Conservation (phyloP, 2,113 vertebrate species). For the Rhizomys pruinosus region DNA sequence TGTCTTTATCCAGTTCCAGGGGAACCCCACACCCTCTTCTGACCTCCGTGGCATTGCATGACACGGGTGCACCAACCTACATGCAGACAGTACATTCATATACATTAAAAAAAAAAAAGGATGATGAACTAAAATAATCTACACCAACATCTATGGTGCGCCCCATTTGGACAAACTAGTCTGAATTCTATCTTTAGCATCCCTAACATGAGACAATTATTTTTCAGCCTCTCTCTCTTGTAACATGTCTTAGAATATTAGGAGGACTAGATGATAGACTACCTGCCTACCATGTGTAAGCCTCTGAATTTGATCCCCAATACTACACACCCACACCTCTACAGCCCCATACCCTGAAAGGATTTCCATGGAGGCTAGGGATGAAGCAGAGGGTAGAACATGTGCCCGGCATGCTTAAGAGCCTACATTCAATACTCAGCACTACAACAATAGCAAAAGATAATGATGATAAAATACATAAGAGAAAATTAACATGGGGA, state of each 20-base stretch:
- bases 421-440: background rate
- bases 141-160: background rate
- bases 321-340: background rate
- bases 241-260: constrained; percentile 13
- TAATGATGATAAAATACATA: background rate
- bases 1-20: too few relatives aligned
- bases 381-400: background rate
- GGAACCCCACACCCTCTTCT: too few relatives aligned
- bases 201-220: background rate
- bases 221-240: background rate
- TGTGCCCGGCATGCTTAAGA: background rate
- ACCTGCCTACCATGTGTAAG: background rate
- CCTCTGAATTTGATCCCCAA: background rate
- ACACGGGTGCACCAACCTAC: too few relatives aligned
- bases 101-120: too few relatives aligned
- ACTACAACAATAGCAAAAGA: background rate
- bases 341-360: background rate
- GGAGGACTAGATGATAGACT: background rate
- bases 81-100: too few relatives aligned
- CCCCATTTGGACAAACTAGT: background rate
- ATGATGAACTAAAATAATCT: too few relatives aligned
- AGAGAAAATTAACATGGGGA: background rate
- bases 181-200: background rate
- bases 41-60: too few relatives aligned
- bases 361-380: background rate